These are phyloP conservation scores for Champsocephalus esox DNA, from an alignment of 2,797 vertebrate genomes.

Conservation along the genomic window DNA sequence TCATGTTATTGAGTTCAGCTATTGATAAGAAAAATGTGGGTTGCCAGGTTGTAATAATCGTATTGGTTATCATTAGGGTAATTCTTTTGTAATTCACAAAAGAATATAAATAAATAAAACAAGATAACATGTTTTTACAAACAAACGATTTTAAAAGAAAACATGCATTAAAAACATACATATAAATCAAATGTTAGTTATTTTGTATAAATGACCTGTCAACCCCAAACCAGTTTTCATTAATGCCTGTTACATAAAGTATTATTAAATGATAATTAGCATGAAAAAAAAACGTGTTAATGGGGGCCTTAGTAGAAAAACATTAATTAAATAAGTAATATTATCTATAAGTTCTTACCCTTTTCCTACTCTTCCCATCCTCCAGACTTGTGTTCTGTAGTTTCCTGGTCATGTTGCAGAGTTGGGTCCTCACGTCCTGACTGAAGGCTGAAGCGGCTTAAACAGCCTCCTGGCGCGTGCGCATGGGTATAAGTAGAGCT, in stretches of 20 bases:
- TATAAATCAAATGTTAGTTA: not conserved
- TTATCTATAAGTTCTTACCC: conserved; percentile 54
- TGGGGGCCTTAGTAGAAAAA: not conserved
- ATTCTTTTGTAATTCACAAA: no score
- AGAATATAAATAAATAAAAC: no score
- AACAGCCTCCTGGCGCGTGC: not conserved
- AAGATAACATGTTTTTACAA: no score
- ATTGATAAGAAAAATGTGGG: not conserved
- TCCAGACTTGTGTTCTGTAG: conserved; percentile 31
- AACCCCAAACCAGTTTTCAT: not conserved
- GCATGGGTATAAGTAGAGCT: conserved; percentile 29
- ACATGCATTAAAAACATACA: no score
- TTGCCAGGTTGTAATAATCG: not conserved
- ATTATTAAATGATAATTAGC: not conserved
- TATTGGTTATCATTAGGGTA: not conserved
- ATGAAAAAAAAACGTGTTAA: no score
- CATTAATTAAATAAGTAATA: not conserved
- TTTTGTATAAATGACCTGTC: not conserved
- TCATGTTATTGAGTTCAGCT: not conserved
- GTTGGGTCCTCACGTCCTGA: conserved; percentile 27
- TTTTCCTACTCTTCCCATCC: conserved; percentile 66
- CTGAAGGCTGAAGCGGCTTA: conserved; percentile 14
- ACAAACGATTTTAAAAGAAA: no score
- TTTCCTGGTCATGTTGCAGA: conserved; percentile 69
- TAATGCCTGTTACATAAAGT: not conserved